Conservation (phyloP, 1,140 invertebrate genomes). For the Drosophila elegans region DNA sequence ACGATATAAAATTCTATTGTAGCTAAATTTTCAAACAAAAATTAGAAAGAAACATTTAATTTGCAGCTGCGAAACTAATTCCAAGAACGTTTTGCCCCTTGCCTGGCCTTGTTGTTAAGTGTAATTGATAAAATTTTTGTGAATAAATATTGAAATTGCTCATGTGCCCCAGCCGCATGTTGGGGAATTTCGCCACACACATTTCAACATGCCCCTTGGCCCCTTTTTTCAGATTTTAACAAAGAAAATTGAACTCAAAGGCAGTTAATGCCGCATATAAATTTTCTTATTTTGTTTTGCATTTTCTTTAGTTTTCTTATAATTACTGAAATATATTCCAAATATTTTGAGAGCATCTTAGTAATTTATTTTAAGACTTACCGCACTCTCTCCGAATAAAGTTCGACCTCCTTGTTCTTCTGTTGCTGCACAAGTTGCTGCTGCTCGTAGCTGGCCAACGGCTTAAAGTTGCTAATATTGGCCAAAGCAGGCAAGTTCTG, state of each 20-base stretch:
- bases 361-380: constrained; percentile 85
- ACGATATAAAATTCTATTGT: too few species aligned
- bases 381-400: constrained; percentile 92
- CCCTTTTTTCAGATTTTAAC: too few species aligned
- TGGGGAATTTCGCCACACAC: constrained; percentile 57
- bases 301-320: too few species aligned
- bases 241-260: too few species aligned
- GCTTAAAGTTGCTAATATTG: constrained; percentile 73
- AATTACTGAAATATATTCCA: too few species aligned
- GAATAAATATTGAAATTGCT: constrained; percentile 58
- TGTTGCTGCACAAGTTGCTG: constrained; percentile 80
- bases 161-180: constrained; percentile 55
- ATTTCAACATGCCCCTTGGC: constrained; percentile 25
- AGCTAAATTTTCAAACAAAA: too few species aligned
- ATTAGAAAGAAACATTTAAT: neutral
- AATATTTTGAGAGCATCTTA: neutral
- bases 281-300: too few species aligned
- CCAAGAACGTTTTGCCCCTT: constrained; percentile 3
- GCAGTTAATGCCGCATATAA: too few species aligned
- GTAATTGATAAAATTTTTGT: constrained; percentile 53
- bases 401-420: constrained; percentile 89
- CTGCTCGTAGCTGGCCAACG: constrained; percentile 87
- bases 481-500: constrained; percentile 59
- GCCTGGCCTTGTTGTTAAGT: constrained; percentile 34
- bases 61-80: constrained; percentile 3